These are phyloP conservation scores for Conger conger DNA, from an alignment of 2,113 vertebrate species.

Conservation along the genomic window DNA sequence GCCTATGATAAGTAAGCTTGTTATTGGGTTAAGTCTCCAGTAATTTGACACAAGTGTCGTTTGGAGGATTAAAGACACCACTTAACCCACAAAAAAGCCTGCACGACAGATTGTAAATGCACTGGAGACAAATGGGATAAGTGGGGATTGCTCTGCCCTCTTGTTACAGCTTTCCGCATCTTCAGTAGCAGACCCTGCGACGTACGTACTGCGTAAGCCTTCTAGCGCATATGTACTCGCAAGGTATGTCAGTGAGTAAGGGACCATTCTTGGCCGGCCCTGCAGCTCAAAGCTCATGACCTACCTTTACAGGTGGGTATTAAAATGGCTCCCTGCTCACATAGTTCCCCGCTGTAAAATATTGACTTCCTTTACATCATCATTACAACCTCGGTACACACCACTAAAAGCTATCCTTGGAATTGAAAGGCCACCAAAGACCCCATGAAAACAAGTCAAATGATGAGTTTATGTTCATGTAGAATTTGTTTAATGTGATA, in stretches of 20 bases:
- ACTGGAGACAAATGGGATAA: background rate
- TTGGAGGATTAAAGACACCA: slow-evolving; percentile 32
- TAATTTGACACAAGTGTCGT: slow-evolving; percentile 26
- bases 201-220: too few relatives aligned
- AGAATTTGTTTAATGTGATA: slow-evolving; percentile 72
- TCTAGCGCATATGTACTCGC: too few relatives aligned
- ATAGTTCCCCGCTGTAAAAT: too few relatives aligned
- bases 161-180: too few relatives aligned
- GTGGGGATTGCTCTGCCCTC: too few relatives aligned
- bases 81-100: slow-evolving; percentile 23
- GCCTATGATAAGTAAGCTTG: slow-evolving; percentile 35
- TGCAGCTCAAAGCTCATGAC: too few relatives aligned
- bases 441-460: slow-evolving; percentile 8
- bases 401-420: too few relatives aligned
- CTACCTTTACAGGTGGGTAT: too few relatives aligned
- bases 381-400: background rate
- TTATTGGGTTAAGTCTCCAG: slow-evolving; percentile 36
- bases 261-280: too few relatives aligned
- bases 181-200: too few relatives aligned
- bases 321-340: too few relatives aligned
- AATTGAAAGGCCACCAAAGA: background rate
- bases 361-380: background rate
- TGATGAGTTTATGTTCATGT: slow-evolving; percentile 50
- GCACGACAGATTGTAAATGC: slow-evolving; percentile 1
- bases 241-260: too few relatives aligned